Base-by-base conservation (phyloP, 2,797 vertebrate genomes). In the Peromyscus melanophrys region DNA sequence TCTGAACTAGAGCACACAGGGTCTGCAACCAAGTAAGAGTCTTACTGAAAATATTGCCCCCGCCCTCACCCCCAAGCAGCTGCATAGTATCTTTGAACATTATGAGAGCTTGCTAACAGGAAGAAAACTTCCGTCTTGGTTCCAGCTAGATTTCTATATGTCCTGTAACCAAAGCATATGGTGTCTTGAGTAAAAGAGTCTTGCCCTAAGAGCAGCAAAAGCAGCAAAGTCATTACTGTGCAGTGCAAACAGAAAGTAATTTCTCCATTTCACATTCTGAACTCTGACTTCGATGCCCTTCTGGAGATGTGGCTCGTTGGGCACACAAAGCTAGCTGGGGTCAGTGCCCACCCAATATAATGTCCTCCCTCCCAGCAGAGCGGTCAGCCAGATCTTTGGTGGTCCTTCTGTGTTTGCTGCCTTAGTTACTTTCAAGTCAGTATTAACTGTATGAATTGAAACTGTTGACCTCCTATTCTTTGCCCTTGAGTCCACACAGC, bases 401-500 rank as follows among this genome's bases (percentile, higher is more conserved):
- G 52, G 46, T 77, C 23, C 59, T 40, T 84, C 49, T 10, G 25
- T 61, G 46, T 91, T 94, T 87, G 55, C 46, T 34, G 0, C 16
- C 4, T 43, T 71, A 59, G 49, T 80, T 86, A 52, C 92, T 95
- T 85, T 73, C 94, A 77, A 93, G 71, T 92, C 71, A 10, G 4
- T 63, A 57, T 67, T 96, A 94, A 91, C 93, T 88, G 55, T 86
- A 81, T 90, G 90, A 87, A 71, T 83, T 46, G 63, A 90, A 90
- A 43, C 82, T 25, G 7, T 55, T 71, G 89, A 49, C 73, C 57
- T 65, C 75, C 84, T 86, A 55, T 71, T 90, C 75, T 90, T 80
- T 92, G 6, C 55, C n/a, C 92, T 75, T 93, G 80, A 88, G 11
- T 73, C 87, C 65, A 17, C 19, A 71, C 27, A 89, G 57, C 75